phyloP scores from a whole-genome alignment of 2,888 invertebrate species.

The Ormyrus nitidulus region DNA sequence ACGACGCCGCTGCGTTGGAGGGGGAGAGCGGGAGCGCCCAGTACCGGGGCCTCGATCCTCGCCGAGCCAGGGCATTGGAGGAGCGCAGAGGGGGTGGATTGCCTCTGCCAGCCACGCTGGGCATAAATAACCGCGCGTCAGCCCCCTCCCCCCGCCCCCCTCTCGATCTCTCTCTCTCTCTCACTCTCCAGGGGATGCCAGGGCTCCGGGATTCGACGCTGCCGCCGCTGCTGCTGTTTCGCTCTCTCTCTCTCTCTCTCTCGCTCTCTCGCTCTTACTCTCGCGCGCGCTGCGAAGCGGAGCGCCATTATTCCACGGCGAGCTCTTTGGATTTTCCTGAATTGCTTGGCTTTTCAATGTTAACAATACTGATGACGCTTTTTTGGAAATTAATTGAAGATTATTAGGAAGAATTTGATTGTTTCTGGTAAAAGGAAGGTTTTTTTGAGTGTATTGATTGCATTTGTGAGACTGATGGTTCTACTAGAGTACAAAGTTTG shows the following conservation, averaged over 20 bases:
- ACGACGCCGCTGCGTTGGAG: background rate
- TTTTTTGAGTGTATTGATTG: no score
- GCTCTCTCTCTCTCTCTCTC: background rate
- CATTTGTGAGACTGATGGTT: no score
- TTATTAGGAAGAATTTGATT: no score
- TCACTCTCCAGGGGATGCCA: constrained; percentile 39
- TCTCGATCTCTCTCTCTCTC: background rate
- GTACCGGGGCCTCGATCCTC: background rate
- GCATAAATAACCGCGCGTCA: constrained; percentile 68
- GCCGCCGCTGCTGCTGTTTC: constrained; percentile 45
- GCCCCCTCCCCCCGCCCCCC: constrained; percentile 44
- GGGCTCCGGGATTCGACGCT: constrained; percentile 48
- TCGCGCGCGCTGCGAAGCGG: constrained; percentile 18
- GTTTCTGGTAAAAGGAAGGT: no score
- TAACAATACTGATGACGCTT: constrained; percentile 3
- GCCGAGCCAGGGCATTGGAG: background rate
- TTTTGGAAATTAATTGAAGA: no score
- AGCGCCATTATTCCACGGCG: constrained; percentile 35
- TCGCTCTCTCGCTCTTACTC: no score
- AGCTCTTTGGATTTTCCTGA: constrained; percentile 46
- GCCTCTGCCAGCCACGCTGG: constrained; percentile 58
- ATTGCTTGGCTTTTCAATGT: constrained; percentile 35
- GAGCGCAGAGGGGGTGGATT: constrained; percentile 61
- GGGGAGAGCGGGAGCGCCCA: background rate
- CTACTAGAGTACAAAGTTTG: no score